Evolutionary conservation across 2,797 vertebrate species (phyloP).

Genomic region (Pogonophryne albipinna): DNA sequence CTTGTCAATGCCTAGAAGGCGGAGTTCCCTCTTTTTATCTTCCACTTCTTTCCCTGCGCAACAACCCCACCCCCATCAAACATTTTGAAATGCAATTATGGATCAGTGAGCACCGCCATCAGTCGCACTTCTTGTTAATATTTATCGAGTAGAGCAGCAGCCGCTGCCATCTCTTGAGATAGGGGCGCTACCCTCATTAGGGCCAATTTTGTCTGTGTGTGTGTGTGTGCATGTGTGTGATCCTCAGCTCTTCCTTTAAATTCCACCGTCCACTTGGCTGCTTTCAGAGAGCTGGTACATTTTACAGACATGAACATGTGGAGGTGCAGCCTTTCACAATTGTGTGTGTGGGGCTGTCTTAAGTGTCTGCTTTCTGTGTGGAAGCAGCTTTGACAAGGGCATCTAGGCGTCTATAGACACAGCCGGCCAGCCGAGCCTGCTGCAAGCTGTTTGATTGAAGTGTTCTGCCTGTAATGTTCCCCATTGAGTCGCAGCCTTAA

Average conservation of each 20-base stretch:
- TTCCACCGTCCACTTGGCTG: slow-evolving; percentile 72
- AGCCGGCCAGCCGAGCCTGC: slow-evolving; percentile 60
- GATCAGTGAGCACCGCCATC: slow-evolving; percentile 87
- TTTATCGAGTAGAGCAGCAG: slow-evolving; percentile 87
- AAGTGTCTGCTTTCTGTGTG: slow-evolving; percentile 69
- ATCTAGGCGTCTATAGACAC: slow-evolving; percentile 67
- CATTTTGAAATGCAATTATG: slow-evolving; percentile 89
- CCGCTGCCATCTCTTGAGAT: slow-evolving; percentile 81
- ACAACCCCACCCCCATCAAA: slow-evolving; percentile 61
- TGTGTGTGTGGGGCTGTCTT: slow-evolving; percentile 60
- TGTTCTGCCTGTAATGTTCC: slow-evolving; percentile 71
- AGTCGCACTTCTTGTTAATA: slow-evolving; percentile 87
- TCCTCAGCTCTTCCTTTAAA: slow-evolving; percentile 51
- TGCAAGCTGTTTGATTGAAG: slow-evolving; percentile 77
- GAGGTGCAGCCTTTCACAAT: slow-evolving; percentile 66
- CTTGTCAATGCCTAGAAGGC: slow-evolving; percentile 58
- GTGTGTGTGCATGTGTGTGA: slow-evolving; percentile 25
- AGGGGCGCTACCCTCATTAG: slow-evolving; percentile 82
- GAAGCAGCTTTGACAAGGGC: slow-evolving; percentile 77
- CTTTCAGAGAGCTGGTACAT: slow-evolving; percentile 74
- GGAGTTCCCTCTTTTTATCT: slow-evolving; percentile 61
- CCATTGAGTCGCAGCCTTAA: slow-evolving; percentile 68
- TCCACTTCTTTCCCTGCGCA: slow-evolving; percentile 26
- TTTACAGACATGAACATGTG: slow-evolving; percentile 80
- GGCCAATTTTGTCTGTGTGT: slow-evolving; percentile 64